phyloP scores from a whole-genome alignment of 2,797 vertebrate species.

The Dermochelys coriacea region DNA sequence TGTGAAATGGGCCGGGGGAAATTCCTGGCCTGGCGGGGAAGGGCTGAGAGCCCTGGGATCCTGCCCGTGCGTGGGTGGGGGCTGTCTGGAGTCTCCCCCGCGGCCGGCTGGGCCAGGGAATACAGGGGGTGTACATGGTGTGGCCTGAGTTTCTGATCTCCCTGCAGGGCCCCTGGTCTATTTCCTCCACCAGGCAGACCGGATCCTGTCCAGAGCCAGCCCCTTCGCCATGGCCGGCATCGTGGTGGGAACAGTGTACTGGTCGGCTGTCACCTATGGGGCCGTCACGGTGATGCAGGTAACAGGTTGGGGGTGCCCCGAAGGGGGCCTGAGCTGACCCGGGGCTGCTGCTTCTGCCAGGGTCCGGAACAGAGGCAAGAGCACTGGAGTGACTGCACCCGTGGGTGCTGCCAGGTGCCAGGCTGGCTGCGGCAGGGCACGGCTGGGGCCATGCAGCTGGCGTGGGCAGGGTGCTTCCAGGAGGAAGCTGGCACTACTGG shows the following conservation, averaged over 20 bases:
- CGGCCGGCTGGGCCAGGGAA: too few species aligned
- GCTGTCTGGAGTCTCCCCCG: too few species aligned
- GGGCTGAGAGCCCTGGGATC: too few species aligned
- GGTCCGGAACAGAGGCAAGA: not conserved
- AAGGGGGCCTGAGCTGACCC: too few species aligned
- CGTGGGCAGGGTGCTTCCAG: not conserved
- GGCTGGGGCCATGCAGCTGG: not conserved
- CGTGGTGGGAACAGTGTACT: conserved; percentile 83
- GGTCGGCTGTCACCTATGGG: conserved; percentile 86
- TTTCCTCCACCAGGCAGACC: conserved; percentile 84
- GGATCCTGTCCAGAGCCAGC: conserved; percentile 79
- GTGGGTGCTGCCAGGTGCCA: too few species aligned
- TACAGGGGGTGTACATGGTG: too few species aligned
- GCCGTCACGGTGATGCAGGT: conserved; percentile 89
- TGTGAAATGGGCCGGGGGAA: too few species aligned
- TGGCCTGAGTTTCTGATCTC: not conserved
- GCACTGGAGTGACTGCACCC: too few species aligned
- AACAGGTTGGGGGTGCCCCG: not conserved
- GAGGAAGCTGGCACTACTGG: not conserved
- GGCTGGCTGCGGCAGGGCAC: too few species aligned
- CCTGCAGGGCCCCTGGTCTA: conserved; percentile 82
- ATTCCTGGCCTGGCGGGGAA: not conserved
- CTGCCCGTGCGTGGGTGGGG: too few species aligned
- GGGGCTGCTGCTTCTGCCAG: too few species aligned
- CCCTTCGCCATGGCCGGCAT: conserved; percentile 84